A percentile compares a stretch with the other conserved stretches of the same genome.
Evolutionary conservation across 2,113 vertebrate genomes (phyloP).

Genomic region (Enhydra lutris): DNA sequence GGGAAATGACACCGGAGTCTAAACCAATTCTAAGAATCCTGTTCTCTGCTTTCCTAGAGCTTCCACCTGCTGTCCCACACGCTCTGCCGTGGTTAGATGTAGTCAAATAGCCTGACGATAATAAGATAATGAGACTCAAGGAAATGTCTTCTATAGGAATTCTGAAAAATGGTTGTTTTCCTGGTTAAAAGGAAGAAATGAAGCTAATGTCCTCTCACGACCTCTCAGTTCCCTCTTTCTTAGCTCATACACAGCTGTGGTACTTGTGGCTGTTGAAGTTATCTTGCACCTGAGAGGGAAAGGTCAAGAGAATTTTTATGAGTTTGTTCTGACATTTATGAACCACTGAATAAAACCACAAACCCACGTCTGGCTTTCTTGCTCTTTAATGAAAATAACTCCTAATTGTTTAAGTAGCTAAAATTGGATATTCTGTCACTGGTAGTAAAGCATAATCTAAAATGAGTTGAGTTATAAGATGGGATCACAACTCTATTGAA

Average conservation of each 20-base stretch:
- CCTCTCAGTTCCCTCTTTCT: neutral
- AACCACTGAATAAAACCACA: neutral
- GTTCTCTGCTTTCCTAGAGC: neutral
- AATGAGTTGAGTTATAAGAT: neutral
- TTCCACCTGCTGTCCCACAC: neutral
- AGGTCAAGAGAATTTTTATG: neutral
- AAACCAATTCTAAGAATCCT: neutral
- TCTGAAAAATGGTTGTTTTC: neutral
- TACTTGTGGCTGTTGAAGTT: neutral
- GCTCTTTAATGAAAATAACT: conserved; percentile 7
- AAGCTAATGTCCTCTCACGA: neutral
- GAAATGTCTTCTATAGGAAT: neutral
- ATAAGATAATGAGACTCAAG: neutral
- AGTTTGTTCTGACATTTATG: neutral
- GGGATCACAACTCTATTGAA: neutral
- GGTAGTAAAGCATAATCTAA: neutral
- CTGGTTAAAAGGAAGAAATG: neutral
- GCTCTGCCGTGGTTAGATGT: neutral
- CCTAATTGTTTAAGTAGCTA: conserved; percentile 3
- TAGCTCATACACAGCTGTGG: neutral
- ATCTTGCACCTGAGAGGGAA: neutral
- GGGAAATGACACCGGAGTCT: neutral
- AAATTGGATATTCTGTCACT: neutral
- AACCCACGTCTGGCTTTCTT: neutral
- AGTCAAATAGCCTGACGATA: neutral